Conservation (phyloP, 2,797 vertebrate genomes). For the Buphagus erythrorhynchus region DNA sequence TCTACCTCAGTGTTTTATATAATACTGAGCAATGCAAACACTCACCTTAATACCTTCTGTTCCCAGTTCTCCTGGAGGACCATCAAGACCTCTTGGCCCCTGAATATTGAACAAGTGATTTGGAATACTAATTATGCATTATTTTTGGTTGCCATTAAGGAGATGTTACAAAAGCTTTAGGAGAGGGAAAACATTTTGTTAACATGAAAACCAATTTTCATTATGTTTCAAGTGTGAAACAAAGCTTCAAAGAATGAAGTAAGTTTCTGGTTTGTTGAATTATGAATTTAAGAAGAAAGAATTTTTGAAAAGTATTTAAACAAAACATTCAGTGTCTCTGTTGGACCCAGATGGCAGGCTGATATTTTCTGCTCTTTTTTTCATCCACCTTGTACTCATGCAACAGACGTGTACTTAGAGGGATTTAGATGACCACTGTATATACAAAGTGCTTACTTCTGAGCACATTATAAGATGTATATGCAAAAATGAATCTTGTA, state of each 20-base stretch:
- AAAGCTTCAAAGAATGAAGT: neutral
- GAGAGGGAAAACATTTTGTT: neutral
- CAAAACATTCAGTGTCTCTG: neutral
- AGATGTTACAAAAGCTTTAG: neutral
- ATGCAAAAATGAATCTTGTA: neutral
- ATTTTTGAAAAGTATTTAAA: neutral
- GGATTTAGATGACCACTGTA: neutral
- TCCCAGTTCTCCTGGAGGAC: conserved; percentile 87
- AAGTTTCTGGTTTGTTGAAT: neutral
- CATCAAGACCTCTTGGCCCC: conserved; percentile 91
- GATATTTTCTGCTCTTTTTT: neutral
- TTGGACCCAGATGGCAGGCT: neutral
- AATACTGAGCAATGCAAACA: neutral
- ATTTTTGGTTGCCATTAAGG: neutral
- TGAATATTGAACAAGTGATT: conserved; percentile 68
- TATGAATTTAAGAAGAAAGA: neutral
- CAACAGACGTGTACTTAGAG: neutral
- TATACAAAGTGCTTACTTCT: neutral
- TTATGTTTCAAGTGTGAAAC: neutral
- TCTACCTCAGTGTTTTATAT: neutral
- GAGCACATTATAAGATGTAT: neutral
- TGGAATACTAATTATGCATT: neutral
- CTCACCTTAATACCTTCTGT: conserved; percentile 89
- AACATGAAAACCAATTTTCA: neutral
- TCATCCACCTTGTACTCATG: neutral